Conservation (phyloP, 2,888 invertebrate genomes). For the Lampropteryx suffumata region DNA sequence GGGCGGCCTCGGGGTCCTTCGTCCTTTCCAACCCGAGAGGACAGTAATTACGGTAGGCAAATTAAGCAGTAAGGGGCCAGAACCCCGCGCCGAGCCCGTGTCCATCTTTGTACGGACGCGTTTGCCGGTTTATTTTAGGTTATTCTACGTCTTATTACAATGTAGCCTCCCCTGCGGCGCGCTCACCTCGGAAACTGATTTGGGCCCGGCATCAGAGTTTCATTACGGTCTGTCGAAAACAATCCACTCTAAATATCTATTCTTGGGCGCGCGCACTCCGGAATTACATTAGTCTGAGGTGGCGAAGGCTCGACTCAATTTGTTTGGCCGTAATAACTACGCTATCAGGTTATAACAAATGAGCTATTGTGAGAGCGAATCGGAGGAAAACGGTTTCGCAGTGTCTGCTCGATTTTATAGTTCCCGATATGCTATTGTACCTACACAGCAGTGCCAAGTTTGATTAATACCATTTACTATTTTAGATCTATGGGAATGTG, state of each 20-base stretch:
- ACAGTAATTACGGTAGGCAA: conserved; percentile 84
- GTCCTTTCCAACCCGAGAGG: conserved; percentile 72
- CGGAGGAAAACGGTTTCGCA: conserved; percentile 73
- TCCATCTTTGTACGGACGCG: conserved; percentile 45
- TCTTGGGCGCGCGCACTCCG: conserved; percentile 80
- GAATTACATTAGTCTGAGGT: conserved; percentile 83
- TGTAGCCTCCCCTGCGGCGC: conserved; percentile 81
- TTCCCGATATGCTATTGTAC: conserved; percentile 24
- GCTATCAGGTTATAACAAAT: conserved; percentile 82
- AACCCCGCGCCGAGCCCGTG: conserved; percentile 52
- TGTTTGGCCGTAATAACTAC: conserved; percentile 81
- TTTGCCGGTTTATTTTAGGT: conserved; percentile 77
- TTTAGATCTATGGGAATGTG: not conserved
- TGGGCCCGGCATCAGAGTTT: conserved; percentile 80
- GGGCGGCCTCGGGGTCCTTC: conserved; percentile 72
- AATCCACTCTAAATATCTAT: conserved; percentile 83
- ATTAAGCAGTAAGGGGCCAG: conserved; percentile 82
- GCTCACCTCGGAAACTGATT: conserved; percentile 80
- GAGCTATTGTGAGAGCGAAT: conserved; percentile 79
- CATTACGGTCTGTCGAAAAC: conserved; percentile 84
- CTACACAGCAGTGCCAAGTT: not conserved
- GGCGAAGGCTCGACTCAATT: conserved; percentile 83
- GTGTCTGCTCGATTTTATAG: conserved; percentile 71
- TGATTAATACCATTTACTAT: conserved; percentile 3
- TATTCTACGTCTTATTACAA: conserved; percentile 81